Evolutionary conservation across 2,797 vertebrate genomes (phyloP), one percentile per base, ranked within the genome.

Genomic region (Parotocinclus haroldoi): DNA sequence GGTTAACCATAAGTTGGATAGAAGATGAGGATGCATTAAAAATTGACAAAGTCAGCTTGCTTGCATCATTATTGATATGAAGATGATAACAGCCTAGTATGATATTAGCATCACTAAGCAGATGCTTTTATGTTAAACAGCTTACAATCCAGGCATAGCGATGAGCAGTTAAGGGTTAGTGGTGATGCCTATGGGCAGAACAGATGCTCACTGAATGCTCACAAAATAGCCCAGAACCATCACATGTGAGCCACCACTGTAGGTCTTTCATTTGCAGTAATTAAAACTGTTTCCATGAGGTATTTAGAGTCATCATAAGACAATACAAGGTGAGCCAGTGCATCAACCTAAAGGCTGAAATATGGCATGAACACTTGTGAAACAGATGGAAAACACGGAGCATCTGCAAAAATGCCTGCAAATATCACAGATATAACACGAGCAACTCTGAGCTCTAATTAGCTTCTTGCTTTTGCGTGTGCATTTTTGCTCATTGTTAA

Each of bases 341-440:
- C 4, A 44, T 53, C 61, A 53, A 12, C 61, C 55, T 70, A 16
- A 53, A 59, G 55, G 55, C 16, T 58, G 48, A 53, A 70, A 58
- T 51, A 50, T 49, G 48, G 6, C 7, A 7, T 19, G 48, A 16
- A 40, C 58, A 38, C 27, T 14, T 49, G 17, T 39, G 58, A 42
- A 61, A 68, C 51, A 61, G 58, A 58, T 55, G 66, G 51, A 16
- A 36, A 42, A 36, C 45, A 46, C 12, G 9, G 42, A 46, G 36
- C 54, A 58, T 51, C 16, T 64, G 68, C 39, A 9, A 12, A 39
- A 54, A 53, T 14, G 8, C 14, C 60, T 51, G 18, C 19, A 63
- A 44, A 48, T 42, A 42, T 39, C 16, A 10, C 59, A 18, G 59
- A 37, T 11, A 9, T 42, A 44, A 12, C 3, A 18, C 0, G 11